Evolutionary conservation across 2,888 invertebrate species (phyloP).

Genomic region (Leptinotarsa peninsularis): DNA sequence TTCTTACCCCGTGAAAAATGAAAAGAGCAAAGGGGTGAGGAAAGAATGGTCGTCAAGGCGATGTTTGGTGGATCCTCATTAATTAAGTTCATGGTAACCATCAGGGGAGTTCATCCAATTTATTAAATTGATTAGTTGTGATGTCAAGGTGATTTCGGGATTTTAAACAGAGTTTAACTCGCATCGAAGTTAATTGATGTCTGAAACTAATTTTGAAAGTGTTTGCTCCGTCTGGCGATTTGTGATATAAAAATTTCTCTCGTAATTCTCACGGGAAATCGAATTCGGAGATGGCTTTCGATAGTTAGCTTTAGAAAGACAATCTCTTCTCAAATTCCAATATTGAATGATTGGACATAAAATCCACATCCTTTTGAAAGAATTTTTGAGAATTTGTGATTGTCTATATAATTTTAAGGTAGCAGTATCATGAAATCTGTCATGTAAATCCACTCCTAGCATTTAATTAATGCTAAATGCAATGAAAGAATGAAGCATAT

Average conservation of each 20-base stretch:
- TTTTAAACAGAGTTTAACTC: constrained; percentile 26
- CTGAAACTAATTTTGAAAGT: constrained; percentile 21
- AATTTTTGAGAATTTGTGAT: no score
- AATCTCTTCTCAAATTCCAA: neutral
- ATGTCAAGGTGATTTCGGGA: constrained; percentile 29
- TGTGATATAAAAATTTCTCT: neutral
- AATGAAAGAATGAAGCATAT: no score
- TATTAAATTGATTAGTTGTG: constrained; percentile 37
- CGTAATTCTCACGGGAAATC: no score
- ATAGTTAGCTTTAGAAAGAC: neutral
- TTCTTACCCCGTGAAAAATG: neutral
- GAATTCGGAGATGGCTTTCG: neutral
- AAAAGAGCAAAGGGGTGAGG: neutral
- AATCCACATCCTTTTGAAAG: neutral
- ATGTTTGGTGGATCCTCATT: constrained; percentile 26
- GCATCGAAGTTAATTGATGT: constrained; percentile 19
- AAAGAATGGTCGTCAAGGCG: constrained; percentile 1
- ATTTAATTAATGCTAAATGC: no score
- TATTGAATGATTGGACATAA: neutral
- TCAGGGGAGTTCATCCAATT: constrained; percentile 31
- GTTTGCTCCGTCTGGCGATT: constrained; percentile 16
- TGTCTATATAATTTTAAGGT: no score
- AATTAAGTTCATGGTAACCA: constrained; percentile 37
- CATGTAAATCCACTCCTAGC: no score
- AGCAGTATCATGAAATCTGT: no score